phyloP scores from a whole-genome alignment of 2,113 vertebrate species.

The Hippopotamus amphibius region DNA sequence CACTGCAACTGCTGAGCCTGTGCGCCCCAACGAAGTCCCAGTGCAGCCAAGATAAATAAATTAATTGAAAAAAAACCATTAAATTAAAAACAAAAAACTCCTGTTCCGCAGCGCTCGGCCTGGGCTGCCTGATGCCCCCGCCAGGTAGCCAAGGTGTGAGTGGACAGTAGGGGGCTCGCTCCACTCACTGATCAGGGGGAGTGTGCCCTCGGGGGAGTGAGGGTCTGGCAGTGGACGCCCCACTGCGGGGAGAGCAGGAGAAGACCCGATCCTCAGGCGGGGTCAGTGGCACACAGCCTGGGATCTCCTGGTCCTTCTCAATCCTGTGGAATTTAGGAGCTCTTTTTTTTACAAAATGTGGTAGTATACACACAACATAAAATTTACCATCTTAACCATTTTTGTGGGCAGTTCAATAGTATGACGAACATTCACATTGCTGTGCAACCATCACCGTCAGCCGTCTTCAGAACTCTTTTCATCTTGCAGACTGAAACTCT shows the following conservation, averaged over 20 bases:
- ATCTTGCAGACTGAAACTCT: background rate
- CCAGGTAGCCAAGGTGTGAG: background rate
- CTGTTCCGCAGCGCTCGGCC: background rate
- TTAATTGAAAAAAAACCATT: too few relatives aligned
- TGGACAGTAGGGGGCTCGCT: background rate
- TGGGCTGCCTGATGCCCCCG: background rate
- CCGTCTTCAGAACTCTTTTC: background rate
- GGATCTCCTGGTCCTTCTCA: background rate
- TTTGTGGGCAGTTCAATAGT: background rate
- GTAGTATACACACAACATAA: background rate
- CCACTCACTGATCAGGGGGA: background rate
- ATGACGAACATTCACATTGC: too few relatives aligned
- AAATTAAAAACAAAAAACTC: too few relatives aligned
- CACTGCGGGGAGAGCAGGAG: background rate
- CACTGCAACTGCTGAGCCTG: too few relatives aligned
- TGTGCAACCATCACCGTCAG: background rate
- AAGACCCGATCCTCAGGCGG: background rate
- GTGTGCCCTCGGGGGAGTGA: background rate
- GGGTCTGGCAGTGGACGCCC: background rate
- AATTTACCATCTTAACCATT: background rate
- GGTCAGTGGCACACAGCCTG: background rate
- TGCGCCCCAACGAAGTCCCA: too few relatives aligned
- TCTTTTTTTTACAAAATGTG: background rate
- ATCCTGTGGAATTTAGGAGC: background rate
- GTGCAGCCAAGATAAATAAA: too few relatives aligned